Conservation (phyloP, 2,113 vertebrate species). For the Danionella cerebrum region DNA sequence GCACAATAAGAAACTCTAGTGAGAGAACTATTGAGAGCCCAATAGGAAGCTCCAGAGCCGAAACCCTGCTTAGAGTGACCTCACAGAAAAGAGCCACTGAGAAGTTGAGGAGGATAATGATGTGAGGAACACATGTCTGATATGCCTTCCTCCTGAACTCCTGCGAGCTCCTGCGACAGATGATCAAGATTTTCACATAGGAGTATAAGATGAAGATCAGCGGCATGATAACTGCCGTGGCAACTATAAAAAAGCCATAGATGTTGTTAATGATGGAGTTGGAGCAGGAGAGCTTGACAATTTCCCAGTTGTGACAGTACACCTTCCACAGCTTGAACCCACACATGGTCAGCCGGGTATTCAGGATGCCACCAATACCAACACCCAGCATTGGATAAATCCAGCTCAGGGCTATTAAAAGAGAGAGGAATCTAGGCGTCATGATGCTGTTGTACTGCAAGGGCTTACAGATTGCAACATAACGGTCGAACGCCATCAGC, state of each 20-base stretch:
- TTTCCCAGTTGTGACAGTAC: constrained; percentile 57
- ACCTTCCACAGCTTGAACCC: constrained; percentile 50
- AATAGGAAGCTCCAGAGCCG: neutral
- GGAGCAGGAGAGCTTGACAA: constrained; percentile 53
- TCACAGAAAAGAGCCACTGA: constrained; percentile 3
- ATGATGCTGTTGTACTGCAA: constrained; percentile 58
- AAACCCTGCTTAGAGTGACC: constrained; percentile 3
- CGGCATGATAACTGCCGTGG: constrained; percentile 13
- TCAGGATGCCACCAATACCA: constrained; percentile 35
- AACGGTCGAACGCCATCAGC: constrained; percentile 64
- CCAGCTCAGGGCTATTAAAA: constrained; percentile 25
- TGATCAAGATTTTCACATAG: constrained; percentile 21
- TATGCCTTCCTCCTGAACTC: constrained; percentile 1
- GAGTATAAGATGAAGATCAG: constrained; percentile 28
- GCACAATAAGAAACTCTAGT: constrained; percentile 26
- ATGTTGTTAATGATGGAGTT: neutral
- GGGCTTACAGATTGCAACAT: constrained; percentile 60
- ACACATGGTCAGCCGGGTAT: constrained; percentile 47
- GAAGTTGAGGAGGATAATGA: constrained; percentile 15
- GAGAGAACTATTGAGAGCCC: constrained; percentile 10
- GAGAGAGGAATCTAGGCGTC: constrained; percentile 26
- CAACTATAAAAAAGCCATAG: constrained; percentile 4
- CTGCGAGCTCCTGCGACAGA: constrained; percentile 11
- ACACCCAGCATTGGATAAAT: constrained; percentile 40
- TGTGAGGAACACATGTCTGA: constrained; percentile 25